Conservation (phyloP, 1,140 invertebrate genomes). For the Amyelois transitella region DNA sequence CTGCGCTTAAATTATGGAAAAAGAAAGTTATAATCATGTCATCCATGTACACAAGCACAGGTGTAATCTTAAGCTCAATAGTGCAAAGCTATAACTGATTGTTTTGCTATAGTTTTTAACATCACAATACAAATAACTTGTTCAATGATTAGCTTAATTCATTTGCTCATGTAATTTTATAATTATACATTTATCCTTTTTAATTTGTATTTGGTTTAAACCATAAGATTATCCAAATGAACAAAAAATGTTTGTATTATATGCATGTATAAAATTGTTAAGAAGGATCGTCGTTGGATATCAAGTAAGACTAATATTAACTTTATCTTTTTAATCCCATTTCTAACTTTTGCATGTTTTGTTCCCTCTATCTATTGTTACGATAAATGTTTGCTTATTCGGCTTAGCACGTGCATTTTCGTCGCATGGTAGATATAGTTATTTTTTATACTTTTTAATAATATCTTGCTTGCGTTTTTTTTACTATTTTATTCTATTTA, state of each 20-base stretch:
- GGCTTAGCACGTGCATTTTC: slow-evolving; percentile 56
- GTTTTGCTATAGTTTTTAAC: slow-evolving; percentile 68
- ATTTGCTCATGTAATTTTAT: slow-evolving; percentile 59
- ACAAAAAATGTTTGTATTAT: slow-evolving; percentile 25
- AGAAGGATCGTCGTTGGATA: slow-evolving; percentile 70
- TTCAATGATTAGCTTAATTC: slow-evolving; percentile 57
- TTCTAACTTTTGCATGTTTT: slow-evolving; percentile 46
- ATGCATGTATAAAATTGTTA: slow-evolving; percentile 59
- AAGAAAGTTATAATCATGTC: not conserved
- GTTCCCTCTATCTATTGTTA: slow-evolving; percentile 23
- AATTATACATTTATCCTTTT: slow-evolving; percentile 33
- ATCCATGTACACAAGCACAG: slow-evolving; percentile 14
- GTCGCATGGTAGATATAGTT: slow-evolving; percentile 53
- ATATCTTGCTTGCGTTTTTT: slow-evolving; percentile 58
- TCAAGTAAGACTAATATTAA: slow-evolving; percentile 60
- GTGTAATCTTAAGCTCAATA: slow-evolving; percentile 47
- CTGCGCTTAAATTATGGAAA: slow-evolving; percentile 21
- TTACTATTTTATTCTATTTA: slow-evolving; percentile 59
- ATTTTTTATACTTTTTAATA: slow-evolving; percentile 33
- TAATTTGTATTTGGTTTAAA: slow-evolving; percentile 39
- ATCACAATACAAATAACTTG: slow-evolving; percentile 45
- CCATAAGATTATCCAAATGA: slow-evolving; percentile 22
- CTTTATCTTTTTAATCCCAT: slow-evolving; percentile 45
- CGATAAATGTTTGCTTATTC: slow-evolving; percentile 47
- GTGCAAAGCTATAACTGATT: slow-evolving; percentile 63